Base-by-base conservation (phyloP, 2,113 vertebrate species). In the Spheniscus mendiculus region DNA sequence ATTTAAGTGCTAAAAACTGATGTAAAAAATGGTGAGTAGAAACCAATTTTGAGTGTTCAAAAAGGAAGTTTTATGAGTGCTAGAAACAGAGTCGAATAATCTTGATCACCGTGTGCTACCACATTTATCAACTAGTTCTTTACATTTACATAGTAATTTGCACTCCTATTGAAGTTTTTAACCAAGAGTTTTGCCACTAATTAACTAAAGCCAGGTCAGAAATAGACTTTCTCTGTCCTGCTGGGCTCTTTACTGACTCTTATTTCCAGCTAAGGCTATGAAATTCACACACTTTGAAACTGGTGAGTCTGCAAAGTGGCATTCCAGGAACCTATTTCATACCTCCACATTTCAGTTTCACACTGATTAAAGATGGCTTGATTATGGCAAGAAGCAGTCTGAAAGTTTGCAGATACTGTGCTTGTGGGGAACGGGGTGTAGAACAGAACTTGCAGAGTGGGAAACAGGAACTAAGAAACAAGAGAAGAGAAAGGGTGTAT, bases 1-100 rank as follows among this genome's bases (percentile, higher is more conserved):
- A 38, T 93, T 89, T 87, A 81, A 93, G 87, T 77, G 63, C 77
- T 72, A 92, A 87, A 62, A 93, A 47, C 81, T 65, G 78, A 26
- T 80, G 34, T 88, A 76, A 92, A 72, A 72, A 83, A 83, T 59
- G 38, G 26, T n/a, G 53, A 25, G 26, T 38, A 56, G 71, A 91
- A 94, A 80, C 66, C 49, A 32, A 69, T 89, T 90, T 1, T 50
- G 74, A 63, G 47, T 15, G 38, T 34, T 91, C n/a, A 38, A 65
- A 85, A 87, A 53, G 53, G 36, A 38, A 52, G 45, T 82, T 85
- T 90, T 82, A 23, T 61, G 81, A 61, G 27, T 71, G 40, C 76
- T 22, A 67, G 63, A 77, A 77, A 58, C 26, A 10, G 40, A 10
- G 40, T 81, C 38, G 69, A 65, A 61, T 77, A 55, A 38, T 59